A percentile compares a stretch with the other conserved stretches of the same genome.
phyloP scores from a whole-genome alignment of 2,797 vertebrate species.

The Arrhamphus sclerolepis region DNA sequence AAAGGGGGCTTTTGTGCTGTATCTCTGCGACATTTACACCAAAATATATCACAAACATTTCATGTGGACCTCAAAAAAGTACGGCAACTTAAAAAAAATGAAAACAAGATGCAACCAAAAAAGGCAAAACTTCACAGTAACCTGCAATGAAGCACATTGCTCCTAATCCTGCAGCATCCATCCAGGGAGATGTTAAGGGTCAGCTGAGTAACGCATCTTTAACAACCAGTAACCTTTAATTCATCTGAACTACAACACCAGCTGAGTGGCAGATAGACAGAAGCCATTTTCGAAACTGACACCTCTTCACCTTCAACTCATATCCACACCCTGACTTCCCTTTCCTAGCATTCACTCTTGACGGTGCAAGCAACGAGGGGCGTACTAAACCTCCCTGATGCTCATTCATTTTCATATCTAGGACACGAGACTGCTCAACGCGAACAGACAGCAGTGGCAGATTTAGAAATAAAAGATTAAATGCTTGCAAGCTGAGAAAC shows the following conservation, averaged over 20 bases:
- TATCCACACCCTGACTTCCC: conserved; percentile 60
- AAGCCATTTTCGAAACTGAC: conserved; percentile 15
- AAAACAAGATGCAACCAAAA: no score
- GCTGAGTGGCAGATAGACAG: conserved; percentile 22
- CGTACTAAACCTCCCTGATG: conserved; percentile 67
- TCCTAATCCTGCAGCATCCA: conserved; percentile 68
- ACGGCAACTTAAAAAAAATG: no score
- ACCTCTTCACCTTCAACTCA: conserved; percentile 43
- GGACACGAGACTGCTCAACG: conserved; percentile 71
- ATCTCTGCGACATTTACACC: no score
- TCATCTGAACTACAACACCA: conserved; percentile 35
- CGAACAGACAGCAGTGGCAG: conserved; percentile 74
- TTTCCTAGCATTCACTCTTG: conserved; percentile 44
- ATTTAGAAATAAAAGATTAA: conserved; percentile 85
- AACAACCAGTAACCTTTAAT: conserved; percentile 73
- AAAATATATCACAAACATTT: no score
- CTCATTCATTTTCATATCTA: conserved; percentile 79
- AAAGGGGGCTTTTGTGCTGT: no score
- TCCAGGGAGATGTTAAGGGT: conserved; percentile 58
- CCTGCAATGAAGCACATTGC: conserved; percentile 57
- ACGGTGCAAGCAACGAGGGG: conserved; percentile 52
- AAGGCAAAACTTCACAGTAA: conserved; percentile 36
- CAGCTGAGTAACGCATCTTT: conserved; percentile 71
- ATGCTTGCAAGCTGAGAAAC: conserved; percentile 68
- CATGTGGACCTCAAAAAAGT: no score